Evolutionary conservation across 2,888 invertebrate genomes (phyloP).

Genomic region (Drosophila atripex): DNA sequence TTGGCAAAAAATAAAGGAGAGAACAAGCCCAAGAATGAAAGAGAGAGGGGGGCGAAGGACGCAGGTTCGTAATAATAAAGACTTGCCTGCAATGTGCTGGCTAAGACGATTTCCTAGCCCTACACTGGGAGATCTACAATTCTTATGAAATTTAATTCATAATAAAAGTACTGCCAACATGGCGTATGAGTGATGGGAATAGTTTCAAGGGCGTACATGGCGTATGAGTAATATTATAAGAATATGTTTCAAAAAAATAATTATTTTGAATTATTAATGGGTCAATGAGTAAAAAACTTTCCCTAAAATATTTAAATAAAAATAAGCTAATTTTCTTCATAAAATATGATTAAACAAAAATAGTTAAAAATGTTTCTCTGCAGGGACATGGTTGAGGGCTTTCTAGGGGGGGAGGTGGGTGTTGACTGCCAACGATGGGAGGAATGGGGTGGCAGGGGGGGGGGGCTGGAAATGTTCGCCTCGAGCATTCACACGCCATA

Average conservation of each 20-base stretch:
- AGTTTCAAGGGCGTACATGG: not conserved
- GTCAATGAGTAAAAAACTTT: too few species aligned
- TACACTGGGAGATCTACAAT: slow-evolving; percentile 2
- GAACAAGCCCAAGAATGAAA: not conserved
- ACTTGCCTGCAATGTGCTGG: slow-evolving; percentile 55
- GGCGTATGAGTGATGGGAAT: not conserved
- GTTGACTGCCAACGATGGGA: not conserved
- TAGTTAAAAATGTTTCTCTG: not conserved
- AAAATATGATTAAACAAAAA: not conserved
- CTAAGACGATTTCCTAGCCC: slow-evolving; percentile 67
- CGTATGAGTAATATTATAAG: not conserved
- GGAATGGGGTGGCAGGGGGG: slow-evolving; percentile 10
- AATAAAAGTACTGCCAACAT: not conserved
- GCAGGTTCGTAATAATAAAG: slow-evolving; percentile 55
- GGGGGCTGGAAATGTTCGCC: slow-evolving; percentile 62
- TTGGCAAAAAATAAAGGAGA: slow-evolving; percentile 53
- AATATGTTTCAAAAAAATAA: too few species aligned
- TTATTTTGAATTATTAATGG: too few species aligned
- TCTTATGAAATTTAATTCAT: not conserved
- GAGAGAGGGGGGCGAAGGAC: slow-evolving; percentile 12
- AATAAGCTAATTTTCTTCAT: too few species aligned
- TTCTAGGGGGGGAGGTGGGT: slow-evolving; percentile 2
- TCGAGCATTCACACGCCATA: slow-evolving; percentile 77
- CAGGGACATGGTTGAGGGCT: slow-evolving; percentile 4
- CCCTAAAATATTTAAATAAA: too few species aligned